Conservation (phyloP, 92 coral and sea anemone species). For the Micromussa lordhowensis region DNA sequence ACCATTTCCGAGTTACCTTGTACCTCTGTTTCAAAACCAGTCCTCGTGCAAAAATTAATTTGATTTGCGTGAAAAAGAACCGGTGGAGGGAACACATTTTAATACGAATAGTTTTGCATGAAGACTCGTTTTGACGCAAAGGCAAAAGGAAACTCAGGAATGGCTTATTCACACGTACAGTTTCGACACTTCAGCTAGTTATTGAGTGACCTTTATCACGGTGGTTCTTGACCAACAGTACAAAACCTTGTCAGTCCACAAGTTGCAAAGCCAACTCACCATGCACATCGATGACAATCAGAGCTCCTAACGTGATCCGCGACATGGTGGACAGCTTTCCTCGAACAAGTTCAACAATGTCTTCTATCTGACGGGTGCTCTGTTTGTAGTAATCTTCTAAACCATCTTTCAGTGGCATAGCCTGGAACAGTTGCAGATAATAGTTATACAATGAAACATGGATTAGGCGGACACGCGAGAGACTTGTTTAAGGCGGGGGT, state of each 20-base stretch:
- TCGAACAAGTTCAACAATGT: constrained; percentile 92
- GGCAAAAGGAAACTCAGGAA: too few species aligned
- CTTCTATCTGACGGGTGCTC: constrained; percentile 89
- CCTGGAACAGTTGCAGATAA: constrained; percentile 46
- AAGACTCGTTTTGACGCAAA: too few species aligned
- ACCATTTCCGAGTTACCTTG: too few species aligned
- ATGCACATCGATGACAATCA: constrained; percentile 96
- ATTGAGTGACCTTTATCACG: too few species aligned
- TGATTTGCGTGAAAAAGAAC: too few species aligned
- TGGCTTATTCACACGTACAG: too few species aligned
- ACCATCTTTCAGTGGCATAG: constrained; percentile 77
- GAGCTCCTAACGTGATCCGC: constrained; percentile 92
- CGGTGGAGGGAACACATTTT: too few species aligned
- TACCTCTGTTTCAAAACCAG: too few species aligned
- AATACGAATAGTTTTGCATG: too few species aligned
- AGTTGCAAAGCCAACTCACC: constrained; percentile 57
- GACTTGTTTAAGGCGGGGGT: too few species aligned
- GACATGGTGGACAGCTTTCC: constrained; percentile 94
- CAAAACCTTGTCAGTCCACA: background rate
- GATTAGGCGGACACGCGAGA: background rate
- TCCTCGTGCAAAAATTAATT: too few species aligned
- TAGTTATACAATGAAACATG: background rate
- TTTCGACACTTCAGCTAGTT: too few species aligned
- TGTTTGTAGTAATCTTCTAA: constrained; percentile 78
- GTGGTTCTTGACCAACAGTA: background rate